A percentile compares a stretch with the other conserved stretches of the same genome.
Evolutionary conservation across 2,113 vertebrate species (phyloP).

Genomic region (Rutilus rutilus): DNA sequence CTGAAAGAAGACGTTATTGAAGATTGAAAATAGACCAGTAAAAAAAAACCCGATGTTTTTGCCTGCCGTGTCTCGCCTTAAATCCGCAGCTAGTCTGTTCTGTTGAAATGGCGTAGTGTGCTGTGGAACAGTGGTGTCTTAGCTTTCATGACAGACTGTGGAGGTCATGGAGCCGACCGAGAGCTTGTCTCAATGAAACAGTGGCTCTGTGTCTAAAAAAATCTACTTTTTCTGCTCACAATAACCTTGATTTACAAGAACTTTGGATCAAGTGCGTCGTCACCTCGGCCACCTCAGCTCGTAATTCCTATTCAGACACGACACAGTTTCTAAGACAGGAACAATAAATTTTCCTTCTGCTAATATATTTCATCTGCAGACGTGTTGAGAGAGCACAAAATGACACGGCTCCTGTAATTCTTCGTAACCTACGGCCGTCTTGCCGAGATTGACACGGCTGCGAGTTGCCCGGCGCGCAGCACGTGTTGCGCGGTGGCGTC

Average conservation of each 20-base stretch:
- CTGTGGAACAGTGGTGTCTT: constrained; percentile 25
- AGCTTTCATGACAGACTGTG: constrained; percentile 32
- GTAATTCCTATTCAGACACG: constrained; percentile 12
- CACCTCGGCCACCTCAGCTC: constrained; percentile 2
- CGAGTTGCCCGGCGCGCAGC: constrained; percentile 47
- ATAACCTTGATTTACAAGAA: constrained; percentile 18
- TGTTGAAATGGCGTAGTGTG: constrained; percentile 32
- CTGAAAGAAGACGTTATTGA: too few species aligned
- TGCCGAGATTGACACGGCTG: constrained; percentile 23
- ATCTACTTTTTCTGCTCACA: not conserved
- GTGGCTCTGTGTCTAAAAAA: not conserved
- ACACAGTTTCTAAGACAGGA: not conserved
- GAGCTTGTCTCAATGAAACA: constrained; percentile 6
- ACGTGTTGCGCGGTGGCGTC: constrained; percentile 50
- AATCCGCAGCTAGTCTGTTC: constrained; percentile 38
- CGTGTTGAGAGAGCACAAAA: not conserved
- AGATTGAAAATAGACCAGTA: too few species aligned
- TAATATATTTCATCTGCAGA: constrained; percentile 27
- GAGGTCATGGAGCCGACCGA: not conserved
- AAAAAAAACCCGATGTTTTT: too few species aligned
- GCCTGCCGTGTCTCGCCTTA: too few species aligned
- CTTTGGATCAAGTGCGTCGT: not conserved
- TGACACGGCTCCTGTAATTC: constrained; percentile 15
- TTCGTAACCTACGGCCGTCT: constrained; percentile 8
- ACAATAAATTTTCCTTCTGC: constrained; percentile 1